A percentile compares a stretch with the other conserved stretches of the same genome.
These are phyloP conservation scores for Phymastichus coffea DNA, from an alignment of 1,140 invertebrate genomes.

Conservation along the genomic window DNA sequence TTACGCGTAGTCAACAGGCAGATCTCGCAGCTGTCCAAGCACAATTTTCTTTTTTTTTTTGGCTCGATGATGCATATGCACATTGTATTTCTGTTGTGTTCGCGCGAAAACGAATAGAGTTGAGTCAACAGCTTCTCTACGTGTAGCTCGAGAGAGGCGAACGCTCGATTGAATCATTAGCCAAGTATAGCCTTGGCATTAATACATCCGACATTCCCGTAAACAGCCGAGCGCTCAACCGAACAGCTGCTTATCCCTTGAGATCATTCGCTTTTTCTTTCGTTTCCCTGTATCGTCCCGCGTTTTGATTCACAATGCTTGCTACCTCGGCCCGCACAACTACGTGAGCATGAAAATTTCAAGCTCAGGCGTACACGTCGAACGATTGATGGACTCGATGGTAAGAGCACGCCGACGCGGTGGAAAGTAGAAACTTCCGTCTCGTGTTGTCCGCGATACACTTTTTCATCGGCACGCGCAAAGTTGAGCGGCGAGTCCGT, in stretches of 20 bases:
- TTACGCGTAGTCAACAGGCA: background rate
- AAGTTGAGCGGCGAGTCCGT: no score
- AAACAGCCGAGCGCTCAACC: slow-evolving; percentile 8
- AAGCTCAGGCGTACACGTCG: no score
- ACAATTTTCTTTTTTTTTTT: background rate
- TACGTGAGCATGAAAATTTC: no score
- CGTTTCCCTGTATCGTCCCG: no score
- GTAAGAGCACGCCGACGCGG: no score
- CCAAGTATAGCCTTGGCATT: slow-evolving; percentile 20
- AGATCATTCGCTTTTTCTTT: no score
- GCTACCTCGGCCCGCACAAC: background rate
- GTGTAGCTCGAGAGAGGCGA: no score
- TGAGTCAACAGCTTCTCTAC: slow-evolving; percentile 12
- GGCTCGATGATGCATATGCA: background rate
- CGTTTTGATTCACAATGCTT: no score
- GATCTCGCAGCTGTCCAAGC: background rate
- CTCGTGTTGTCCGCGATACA: no score
- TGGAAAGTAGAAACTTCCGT: no score
- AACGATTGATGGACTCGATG: no score
- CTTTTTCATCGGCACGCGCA: no score
- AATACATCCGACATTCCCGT: slow-evolving; percentile 3
- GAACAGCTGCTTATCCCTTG: background rate
- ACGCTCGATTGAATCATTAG: slow-evolving; percentile 14
- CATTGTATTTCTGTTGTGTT: slow-evolving; percentile 15
- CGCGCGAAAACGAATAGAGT: background rate